These are phyloP conservation scores for Pheucticus melanocephalus DNA, from an alignment of 2,113 vertebrate genomes.

Conservation along the genomic window DNA sequence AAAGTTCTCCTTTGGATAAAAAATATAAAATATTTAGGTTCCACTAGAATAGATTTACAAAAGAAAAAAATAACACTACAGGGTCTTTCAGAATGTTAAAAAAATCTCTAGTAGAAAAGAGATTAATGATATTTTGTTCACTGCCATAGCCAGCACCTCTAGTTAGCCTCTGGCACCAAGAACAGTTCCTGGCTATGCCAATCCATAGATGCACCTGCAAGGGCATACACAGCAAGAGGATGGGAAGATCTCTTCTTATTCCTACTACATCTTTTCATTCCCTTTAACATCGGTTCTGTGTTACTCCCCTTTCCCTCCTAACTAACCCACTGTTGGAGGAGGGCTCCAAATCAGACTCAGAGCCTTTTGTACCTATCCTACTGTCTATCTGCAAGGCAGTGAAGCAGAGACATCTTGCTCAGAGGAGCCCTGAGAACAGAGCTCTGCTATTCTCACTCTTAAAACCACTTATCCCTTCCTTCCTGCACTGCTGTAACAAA, in stretches of 20 bases:
- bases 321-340: background rate
- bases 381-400: background rate
- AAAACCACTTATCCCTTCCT: background rate
- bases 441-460: background rate
- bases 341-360: background rate
- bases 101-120: background rate
- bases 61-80: background rate
- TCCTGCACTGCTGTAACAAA: rapidly evolving
- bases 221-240: background rate
- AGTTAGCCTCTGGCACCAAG: background rate
- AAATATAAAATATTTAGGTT: background rate
- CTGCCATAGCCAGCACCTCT: background rate
- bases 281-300: background rate
- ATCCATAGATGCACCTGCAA: background rate
- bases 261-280: background rate
- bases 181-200: background rate
- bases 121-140: background rate
- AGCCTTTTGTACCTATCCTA: background rate
- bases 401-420: background rate
- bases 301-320: background rate
- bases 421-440: background rate
- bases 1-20: constrained; percentile 70
- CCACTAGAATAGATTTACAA: background rate
- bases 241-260: background rate
- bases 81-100: background rate